Conservation (phyloP, 1,140 invertebrate species). For the Trachymyrmex cornetzi region DNA sequence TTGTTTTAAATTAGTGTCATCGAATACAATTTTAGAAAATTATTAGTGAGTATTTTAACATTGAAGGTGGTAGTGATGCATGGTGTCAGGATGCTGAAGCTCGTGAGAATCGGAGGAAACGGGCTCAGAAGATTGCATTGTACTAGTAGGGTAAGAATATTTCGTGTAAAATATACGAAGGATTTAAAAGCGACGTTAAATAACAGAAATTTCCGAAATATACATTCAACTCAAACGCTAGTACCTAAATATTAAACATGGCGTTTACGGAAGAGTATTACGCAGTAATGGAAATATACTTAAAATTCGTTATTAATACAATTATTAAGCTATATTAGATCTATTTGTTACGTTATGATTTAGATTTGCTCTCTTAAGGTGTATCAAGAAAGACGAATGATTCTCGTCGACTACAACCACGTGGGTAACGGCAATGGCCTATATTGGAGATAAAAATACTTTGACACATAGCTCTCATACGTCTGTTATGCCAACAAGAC, state of each 20-base stretch:
- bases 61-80: conserved; percentile 26
- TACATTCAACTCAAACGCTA: too few relatives aligned
- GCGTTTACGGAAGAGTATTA: conserved; percentile 14
- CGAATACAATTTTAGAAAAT: not conserved
- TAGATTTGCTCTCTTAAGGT: too few relatives aligned
- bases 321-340: not conserved
- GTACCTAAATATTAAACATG: conserved; percentile 25
- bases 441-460: conserved; percentile 79
- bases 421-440: conserved; percentile 79
- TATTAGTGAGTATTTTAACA: not conserved
- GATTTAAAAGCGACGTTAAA: not conserved
- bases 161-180: not conserved
- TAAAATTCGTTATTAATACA: not conserved
- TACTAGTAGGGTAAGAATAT: conserved; percentile 71
- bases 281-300: not conserved
- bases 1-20: not conserved
- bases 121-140: conserved; percentile 73
- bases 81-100: conserved; percentile 71
- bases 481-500: not conserved
- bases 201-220: not conserved
- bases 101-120: conserved; percentile 67
- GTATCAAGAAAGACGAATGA: not conserved
- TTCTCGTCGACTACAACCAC: conserved; percentile 67
- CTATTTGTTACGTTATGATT: not conserved
- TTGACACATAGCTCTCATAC: not conserved